Evolutionary conservation across 2,113 vertebrate genomes (phyloP), one percentile per base, ranked within the genome.

Genomic region (Marmota flaviventris): DNA sequence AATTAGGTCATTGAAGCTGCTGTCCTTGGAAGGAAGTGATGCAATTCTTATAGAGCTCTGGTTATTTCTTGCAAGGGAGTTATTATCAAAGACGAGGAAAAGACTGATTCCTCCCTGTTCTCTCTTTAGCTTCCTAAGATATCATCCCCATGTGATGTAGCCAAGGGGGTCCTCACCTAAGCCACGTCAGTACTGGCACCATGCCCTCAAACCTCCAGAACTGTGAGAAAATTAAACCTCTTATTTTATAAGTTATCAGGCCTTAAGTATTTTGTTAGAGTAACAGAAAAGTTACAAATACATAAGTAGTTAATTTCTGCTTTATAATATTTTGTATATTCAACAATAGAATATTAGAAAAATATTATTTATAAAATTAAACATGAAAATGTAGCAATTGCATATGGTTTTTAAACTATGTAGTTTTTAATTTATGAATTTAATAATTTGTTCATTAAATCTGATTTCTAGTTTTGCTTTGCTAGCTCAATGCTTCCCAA

Each of bases 361-460:
- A 81, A 20, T 92, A 79, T 70, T 25, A 85, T 53, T 70, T 81
- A 51, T 86, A 94, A 90, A 95, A 92, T 61, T 76, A 93, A 96
- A 75, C 18, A 48, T 3, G 58, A 91, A 93, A 93, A 85, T 61
- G 56, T 65, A 24, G 20, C 22, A 27, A 25, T 20, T 24, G 37
- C 34, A 10, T 73, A 89, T 20, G 4, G 20, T 37, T 81, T 93
- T 91, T 94, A 69, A 93, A 75, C 16, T 83, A n/a, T 69, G 4
- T 14, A 34, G 20, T 78, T 87, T n/a, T 91, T 37, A 82, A 72
- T 73, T 89, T 73, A 85, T 83, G 27, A 94, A 58, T 42, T 85
- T 79, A 92, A 77, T 53, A 63, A 76, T 45, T 81, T 82, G 12
- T 82, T 92, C 25, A 77, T 86, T 51, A 67, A 73, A 51, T 79